These are phyloP conservation scores for Thelaira solivaga DNA, from an alignment of 2,888 invertebrate genomes.

Conservation along the genomic window DNA sequence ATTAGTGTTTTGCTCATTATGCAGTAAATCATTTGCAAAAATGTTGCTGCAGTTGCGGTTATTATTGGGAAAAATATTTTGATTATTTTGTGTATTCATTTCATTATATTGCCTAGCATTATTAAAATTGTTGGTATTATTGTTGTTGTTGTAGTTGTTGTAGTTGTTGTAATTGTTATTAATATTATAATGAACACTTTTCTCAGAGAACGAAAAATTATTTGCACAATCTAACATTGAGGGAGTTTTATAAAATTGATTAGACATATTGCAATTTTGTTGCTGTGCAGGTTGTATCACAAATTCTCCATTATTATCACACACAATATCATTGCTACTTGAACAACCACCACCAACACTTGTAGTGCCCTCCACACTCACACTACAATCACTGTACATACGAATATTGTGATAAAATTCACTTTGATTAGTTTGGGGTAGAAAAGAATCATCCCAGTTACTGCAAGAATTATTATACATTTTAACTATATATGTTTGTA, in stretches of 20 bases:
- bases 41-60: background rate
- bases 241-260: conserved; percentile 12
- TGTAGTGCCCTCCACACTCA: conserved; percentile 1
- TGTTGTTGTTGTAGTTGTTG: conserved; percentile 25
- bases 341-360: background rate
- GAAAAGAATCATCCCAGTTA: conserved; percentile 67
- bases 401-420: conserved; percentile 67
- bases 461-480: too few species aligned
- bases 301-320: conserved; percentile 41
- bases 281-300: background rate
- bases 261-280: conserved; percentile 12
- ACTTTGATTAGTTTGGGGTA: conserved; percentile 65
- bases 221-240: background rate
- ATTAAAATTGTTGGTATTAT: background rate
- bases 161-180: conserved; percentile 34
- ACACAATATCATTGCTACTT: background rate
- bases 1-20: background rate
- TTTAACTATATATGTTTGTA: conserved; percentile 52
- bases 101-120: background rate
- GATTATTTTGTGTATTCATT: conserved; percentile 58
- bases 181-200: conserved; percentile 62
- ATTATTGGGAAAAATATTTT: conserved; percentile 50
- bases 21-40: background rate
- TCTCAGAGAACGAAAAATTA: conserved; percentile 50
- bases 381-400: conserved; percentile 66